Conservation (phyloP, 2,113 vertebrate genomes). For the Protobothrops flavoviridis region DNA sequence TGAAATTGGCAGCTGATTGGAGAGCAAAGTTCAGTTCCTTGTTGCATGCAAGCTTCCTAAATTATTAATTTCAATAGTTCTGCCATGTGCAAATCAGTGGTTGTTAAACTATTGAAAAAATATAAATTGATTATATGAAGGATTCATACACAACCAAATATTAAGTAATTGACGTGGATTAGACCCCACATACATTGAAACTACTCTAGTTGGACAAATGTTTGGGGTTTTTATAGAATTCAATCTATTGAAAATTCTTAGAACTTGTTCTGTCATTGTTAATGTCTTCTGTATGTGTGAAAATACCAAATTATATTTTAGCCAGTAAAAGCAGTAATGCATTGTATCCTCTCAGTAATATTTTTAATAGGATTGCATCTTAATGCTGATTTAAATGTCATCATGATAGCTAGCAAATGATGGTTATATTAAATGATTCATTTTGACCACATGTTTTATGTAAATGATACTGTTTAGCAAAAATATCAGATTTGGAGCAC, state of each 20-base stretch:
- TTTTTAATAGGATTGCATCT: background rate
- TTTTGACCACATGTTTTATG: background rate
- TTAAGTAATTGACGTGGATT: background rate
- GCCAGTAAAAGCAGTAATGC: background rate
- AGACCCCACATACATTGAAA: background rate
- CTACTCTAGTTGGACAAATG: background rate
- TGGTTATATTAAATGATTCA: background rate
- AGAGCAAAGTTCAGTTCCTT: background rate
- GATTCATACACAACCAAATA: background rate
- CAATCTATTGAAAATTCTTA: background rate
- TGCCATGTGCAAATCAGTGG: background rate
- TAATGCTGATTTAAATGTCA: background rate
- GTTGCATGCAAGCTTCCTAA: background rate
- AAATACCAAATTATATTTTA: background rate
- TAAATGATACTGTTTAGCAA: background rate
- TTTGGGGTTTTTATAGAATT: background rate
- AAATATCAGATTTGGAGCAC: background rate
- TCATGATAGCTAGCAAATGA: background rate
- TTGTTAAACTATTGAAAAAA: background rate
- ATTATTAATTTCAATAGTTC: background rate
- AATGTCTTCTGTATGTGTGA: background rate
- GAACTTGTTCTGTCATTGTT: background rate
- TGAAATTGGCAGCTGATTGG: background rate
- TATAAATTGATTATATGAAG: background rate
- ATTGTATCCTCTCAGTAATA: background rate